Conservation (phyloP, 2,113 vertebrate genomes). For the Naja naja region DNA sequence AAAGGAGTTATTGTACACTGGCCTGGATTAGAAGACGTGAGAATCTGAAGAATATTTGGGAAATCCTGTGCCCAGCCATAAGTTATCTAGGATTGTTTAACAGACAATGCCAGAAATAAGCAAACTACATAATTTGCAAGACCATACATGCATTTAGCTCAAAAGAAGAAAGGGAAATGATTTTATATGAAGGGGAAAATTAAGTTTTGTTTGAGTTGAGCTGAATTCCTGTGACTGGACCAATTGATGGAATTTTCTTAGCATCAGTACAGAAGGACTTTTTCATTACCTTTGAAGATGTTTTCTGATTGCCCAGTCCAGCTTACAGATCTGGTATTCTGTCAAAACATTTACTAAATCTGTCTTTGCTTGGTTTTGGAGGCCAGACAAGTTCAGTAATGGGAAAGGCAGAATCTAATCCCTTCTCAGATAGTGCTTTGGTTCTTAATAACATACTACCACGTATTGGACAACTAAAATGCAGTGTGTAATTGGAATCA, state of each 20-base stretch:
- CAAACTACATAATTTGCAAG: neutral
- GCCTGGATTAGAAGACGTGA: neutral
- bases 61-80: neutral
- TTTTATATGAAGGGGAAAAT: neutral
- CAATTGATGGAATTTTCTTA: neutral
- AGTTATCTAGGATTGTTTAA: neutral
- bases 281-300: neutral
- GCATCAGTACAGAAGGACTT: neutral
- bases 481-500: too few species aligned
- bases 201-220: neutral
- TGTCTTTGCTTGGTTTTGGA: neutral
- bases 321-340: neutral
- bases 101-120: neutral
- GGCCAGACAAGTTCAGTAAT: neutral
- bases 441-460: neutral
- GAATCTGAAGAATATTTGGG: neutral
- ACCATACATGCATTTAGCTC: neutral
- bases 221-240: neutral
- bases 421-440: neutral
- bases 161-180: neutral
- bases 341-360: neutral
- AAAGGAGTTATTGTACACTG: neutral
- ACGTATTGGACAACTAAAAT: too few species aligned
- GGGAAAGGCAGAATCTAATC: neutral
- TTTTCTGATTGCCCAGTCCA: neutral